Base-by-base conservation (phyloP, 2,113 vertebrate species). In the Bambusicola thoracicus region DNA sequence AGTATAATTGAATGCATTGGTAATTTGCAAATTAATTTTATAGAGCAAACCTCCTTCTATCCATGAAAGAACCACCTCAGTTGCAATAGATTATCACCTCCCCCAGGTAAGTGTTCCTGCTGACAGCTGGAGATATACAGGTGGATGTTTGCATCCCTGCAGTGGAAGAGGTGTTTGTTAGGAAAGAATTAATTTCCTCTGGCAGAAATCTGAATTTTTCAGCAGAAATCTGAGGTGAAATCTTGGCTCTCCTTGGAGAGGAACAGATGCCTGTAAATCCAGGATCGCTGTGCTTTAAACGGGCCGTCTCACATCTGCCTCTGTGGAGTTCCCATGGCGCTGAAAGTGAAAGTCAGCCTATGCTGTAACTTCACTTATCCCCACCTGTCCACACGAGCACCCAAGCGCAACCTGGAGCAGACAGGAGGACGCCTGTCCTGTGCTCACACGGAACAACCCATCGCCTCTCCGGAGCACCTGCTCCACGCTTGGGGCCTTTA, bases 401-500 rank as follows among this genome's bases (percentile, higher is more conserved):
- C 21, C 4, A 10, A 18, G 10, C 18, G 29, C 63, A 86, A 40
- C 34, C 51, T 56, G 48, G 8, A 16, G 8, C 22, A 40, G 29
- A 34, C 11, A 18, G 41, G 32, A 48, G 11, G 10, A 15, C 20
- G 16, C 15, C 43, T 2, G 10, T 32, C 49, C 55, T 53, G 38
- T 0, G 1, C 44, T 75, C 51, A 15, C 17, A 21, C 0, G 1
- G 46, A 5, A 24, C 3, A 10, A 30, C 41, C 16, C 2, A 0
- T n/a, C 25, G 13, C 27, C 25, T 30, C 49, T 40, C 24, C 44
- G 19, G 24, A 51, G 49, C 46, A 40, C 46, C 46, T 49, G 58
- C 38, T 77, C 29, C 34, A 10, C 10, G 44, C 34, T 40, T 40
- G 15, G 22, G 48, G n/a, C 44, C 29, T 7, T 25, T 46, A 32